Evolutionary conservation across 2,113 vertebrate genomes (phyloP), one percentile per base, ranked within the genome.

Genomic region (Cygnus atratus): DNA sequence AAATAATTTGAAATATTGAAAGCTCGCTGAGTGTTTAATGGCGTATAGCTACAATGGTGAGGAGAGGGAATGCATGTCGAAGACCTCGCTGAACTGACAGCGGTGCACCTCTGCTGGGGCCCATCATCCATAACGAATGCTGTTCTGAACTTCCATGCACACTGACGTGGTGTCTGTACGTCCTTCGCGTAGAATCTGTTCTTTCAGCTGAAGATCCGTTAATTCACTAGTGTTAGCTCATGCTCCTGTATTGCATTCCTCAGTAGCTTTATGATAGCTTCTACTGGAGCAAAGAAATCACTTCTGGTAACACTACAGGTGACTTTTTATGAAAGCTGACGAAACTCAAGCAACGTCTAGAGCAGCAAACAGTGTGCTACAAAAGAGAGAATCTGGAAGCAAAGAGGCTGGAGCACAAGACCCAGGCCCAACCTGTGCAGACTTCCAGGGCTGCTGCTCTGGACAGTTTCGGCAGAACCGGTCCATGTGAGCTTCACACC

Each of bases 101-200:
- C 50, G 37, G 24, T 4, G 28, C 31, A 17, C 1, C 74, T 59
- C 35, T 50, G 67, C 0, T 24, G 24, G 67, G 63, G 39, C 10
- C 5, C 9, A 0, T 7, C 31, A 29, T 20, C 87, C 67, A 9
- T 16, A 13, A 66, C 17, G 14, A 80, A 54, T 2, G 15, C 8
- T 18, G 17, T 31, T 41, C 37, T 83, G 46, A 68, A 7, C 35
- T 11, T 11, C 22, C 0, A 10, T 0, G 0, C 6, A n/a, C 54
- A 24, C 11, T 37, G 84, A 9, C 0, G 1, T 8, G 2, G 46
- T 4, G 26, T 4, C 55, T 14, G 25, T 7, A 9, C 4, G 6
- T 4, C 20, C 22, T 13, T 11, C 4, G 5, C 1, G 28, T 2
- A 65, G 35, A n/a, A 70, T 19, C 13, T 8, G 2, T 24, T 58